A percentile compares a stretch with the other conserved stretches of the same genome.
Evolutionary conservation across 2,888 invertebrate genomes (phyloP).

Genomic region (Caenorhabditis sp.): DNA sequence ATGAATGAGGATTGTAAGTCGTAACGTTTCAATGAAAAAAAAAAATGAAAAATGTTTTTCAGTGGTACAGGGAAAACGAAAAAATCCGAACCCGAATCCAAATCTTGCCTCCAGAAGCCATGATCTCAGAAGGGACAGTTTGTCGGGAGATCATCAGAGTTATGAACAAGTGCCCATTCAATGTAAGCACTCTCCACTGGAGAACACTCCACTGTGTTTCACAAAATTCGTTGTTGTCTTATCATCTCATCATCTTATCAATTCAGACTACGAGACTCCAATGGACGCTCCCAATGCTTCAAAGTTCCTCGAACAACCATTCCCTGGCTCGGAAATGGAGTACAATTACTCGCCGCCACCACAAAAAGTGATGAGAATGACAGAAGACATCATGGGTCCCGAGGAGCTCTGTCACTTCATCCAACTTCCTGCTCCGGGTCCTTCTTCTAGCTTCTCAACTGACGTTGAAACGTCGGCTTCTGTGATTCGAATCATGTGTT

Average conservation of each 20-base stretch:
- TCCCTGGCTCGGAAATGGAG: conserved; percentile 5
- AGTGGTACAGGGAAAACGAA: conserved; percentile 55
- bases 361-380: not conserved
- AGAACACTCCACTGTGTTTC: not conserved
- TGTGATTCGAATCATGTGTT: no score
- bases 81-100: not conserved
- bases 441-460: not conserved
- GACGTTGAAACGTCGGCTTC: not conserved
- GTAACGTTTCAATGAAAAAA: conserved; percentile 26
- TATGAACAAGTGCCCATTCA: not conserved
- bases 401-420: conserved; percentile 52
- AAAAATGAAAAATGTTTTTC: conserved; percentile 4
- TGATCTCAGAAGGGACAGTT: not conserved
- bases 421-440: not conserved
- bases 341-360: conserved; percentile 17
- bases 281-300: not conserved
- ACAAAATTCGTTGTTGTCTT: not conserved
- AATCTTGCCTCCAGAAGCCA: not conserved
- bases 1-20: conserved; percentile 57
- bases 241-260: not conserved
- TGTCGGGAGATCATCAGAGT: not conserved
- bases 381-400: conserved; percentile 31
- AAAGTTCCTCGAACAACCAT: not conserved
- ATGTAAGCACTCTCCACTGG: conserved; percentile 1
- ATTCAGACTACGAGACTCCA: conserved; percentile 36